Base-by-base conservation (phyloP, 1,140 invertebrate genomes). In the Bombus sibiricus region DNA sequence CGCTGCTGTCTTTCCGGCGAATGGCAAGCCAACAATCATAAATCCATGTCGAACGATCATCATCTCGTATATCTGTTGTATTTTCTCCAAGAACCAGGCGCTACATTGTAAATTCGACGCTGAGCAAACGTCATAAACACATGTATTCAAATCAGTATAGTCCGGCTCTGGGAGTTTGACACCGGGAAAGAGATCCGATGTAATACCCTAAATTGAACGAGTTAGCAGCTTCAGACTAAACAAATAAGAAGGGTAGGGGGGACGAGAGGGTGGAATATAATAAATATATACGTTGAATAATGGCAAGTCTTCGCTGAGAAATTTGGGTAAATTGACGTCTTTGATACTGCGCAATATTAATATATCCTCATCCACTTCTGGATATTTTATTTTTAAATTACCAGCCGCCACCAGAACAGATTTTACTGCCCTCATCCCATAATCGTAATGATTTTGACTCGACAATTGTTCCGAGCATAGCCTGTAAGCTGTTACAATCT, bases 371-470 rank as follows among this genome's bases (percentile, higher is more conserved):
- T 96, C 96, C 93, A 98, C 97, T 66, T 98, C 96, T 0, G 98
- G 98, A 95, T 98, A 98, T 82, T 98, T 97, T 15, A 99, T 94
- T 94, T 99, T 98, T n/a, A 99, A 94, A 66, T 98, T 98, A 3
- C 97, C 98, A 39, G 98, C 98, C 32, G 98, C 98, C 78, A 98
- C 96, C 5, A 99, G 94, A 2, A 99, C 98, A 0, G 98, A 98
- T 93, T 98, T 99, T 0, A 98, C 98, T 32, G 98, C 98, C 88
- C 98, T 96, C 97, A 98, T 98, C 39, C 97, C 98, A 92, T 99
- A 99, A 96, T 99, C 99, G 93, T 99, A 99, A 96, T 99, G 99
- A 93, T 97, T 97, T 94, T 99, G 98, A 18, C 98, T 98, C 0
- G 98, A 99, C 73, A 99, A 95, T 95, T 99, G 98, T 93, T 99